Conservation (phyloP, 2,113 vertebrate species). For the Ictalurus punctatus region DNA sequence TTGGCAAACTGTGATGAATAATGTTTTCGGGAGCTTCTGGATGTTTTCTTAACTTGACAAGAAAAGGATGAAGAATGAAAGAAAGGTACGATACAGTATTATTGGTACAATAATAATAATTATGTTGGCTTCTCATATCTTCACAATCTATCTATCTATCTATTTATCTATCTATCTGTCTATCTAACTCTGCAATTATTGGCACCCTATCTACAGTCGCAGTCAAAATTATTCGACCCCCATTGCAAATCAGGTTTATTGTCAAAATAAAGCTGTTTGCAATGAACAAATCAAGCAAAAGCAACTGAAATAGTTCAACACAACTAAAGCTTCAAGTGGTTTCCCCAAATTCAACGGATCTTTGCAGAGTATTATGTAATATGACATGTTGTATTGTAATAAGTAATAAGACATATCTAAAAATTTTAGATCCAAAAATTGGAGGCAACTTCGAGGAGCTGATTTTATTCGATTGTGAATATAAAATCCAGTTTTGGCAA, state of each 20-base stretch:
- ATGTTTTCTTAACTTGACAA: not conserved
- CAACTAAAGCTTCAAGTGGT: too few species aligned
- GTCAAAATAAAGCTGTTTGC: too few species aligned
- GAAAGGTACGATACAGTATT: not conserved
- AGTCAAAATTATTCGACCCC: too few species aligned
- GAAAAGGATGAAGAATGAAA: not conserved
- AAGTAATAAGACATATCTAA: not conserved
- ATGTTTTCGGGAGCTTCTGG: not conserved
- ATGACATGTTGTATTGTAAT: not conserved
- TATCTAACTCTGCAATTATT: too few species aligned
- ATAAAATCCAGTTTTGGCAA: not conserved
- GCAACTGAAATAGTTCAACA: too few species aligned
- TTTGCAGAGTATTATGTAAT: not conserved
- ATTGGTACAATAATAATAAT: not conserved
- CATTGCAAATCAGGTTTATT: too few species aligned
- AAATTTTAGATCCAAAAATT: not conserved
- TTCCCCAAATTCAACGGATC: too few species aligned
- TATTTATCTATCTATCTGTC: too few species aligned
- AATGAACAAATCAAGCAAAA: too few species aligned
- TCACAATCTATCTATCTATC: too few species aligned
- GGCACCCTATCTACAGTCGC: too few species aligned
- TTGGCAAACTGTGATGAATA: not conserved
- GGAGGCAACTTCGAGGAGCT: not conserved
- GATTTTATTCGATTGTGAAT: not conserved
- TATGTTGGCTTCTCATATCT: too few species aligned